phyloP scores from a whole-genome alignment of 2,797 vertebrate species.

The Paratrypauchen microcephalus region DNA sequence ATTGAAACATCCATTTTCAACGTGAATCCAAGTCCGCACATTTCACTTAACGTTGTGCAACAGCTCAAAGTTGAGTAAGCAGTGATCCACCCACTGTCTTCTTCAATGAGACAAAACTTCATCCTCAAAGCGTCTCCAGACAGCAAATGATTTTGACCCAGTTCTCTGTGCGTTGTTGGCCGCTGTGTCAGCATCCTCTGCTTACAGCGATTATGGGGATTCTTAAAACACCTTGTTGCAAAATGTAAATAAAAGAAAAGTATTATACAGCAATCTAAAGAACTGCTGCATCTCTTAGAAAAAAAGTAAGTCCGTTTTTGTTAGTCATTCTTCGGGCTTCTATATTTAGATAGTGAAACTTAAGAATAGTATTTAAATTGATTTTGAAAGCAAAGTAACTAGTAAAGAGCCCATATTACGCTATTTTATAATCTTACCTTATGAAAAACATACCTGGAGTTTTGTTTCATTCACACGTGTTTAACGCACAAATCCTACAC shows the following conservation, averaged over 20 bases:
- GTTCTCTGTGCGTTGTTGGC: conserved; percentile 29
- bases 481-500: no score
- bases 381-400: not conserved
- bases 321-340: not conserved
- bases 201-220: conserved; percentile 6
- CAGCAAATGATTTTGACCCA: conserved; percentile 45
- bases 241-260: conserved; percentile 16
- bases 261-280: not conserved
- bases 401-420: no score
- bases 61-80: conserved; percentile 43
- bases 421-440: no score
- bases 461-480: no score
- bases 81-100: conserved; percentile 51
- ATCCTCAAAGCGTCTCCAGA: conserved; percentile 54
- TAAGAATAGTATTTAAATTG: not conserved
- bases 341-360: not conserved
- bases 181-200: conserved; percentile 40
- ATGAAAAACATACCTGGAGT: no score
- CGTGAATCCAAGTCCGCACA: conserved; percentile 46
- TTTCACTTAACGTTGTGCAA: conserved; percentile 50
- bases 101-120: conserved; percentile 28
- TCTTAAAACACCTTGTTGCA: conserved; percentile 24
- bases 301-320: no score
- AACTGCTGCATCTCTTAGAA: no score
- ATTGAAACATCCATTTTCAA: conserved; percentile 40